phyloP scores from a whole-genome alignment of 2,113 vertebrate species.

The Cervus canadensis region DNA sequence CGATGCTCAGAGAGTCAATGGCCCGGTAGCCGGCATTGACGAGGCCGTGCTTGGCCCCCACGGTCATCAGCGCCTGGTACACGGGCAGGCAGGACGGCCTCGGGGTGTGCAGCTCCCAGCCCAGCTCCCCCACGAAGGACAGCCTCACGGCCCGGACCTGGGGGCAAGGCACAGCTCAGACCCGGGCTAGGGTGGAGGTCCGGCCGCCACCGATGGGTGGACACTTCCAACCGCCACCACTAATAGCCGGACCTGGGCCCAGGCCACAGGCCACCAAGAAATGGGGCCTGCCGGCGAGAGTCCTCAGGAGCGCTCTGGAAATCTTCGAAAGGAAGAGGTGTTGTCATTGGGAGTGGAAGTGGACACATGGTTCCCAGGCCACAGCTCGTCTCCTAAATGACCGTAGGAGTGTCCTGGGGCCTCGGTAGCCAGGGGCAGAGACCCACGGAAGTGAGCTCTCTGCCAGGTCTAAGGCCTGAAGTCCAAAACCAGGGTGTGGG shows the following conservation, averaged over 20 bases:
- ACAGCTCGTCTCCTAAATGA: background rate
- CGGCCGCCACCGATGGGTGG: fast-evolving
- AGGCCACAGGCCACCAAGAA: background rate
- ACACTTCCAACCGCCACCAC: fast-evolving
- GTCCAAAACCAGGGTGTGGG: too few species aligned
- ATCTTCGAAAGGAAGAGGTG: too few species aligned
- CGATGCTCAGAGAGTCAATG: constrained; percentile 97
- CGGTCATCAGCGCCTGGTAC: constrained; percentile 90
- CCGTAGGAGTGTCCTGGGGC: background rate
- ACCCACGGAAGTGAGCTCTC: background rate
- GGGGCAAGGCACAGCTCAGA: background rate
- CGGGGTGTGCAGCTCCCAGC: constrained; percentile 97
- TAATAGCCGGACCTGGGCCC: background rate
- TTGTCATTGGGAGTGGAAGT: fast-evolving
- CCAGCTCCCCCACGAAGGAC: constrained; percentile 95
- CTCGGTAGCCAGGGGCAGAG: fast-evolving
- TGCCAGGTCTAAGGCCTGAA: background rate
- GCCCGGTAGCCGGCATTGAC: constrained; percentile 94
- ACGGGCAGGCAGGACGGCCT: constrained; percentile 86
- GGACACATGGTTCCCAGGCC: fast-evolving
- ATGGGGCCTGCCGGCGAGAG: fast-evolving
- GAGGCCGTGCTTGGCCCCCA: constrained; percentile 86
- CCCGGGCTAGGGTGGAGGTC: fast-evolving
- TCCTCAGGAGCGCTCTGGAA: background rate
- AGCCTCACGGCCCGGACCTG: constrained; percentile 94